phyloP scores from a whole-genome alignment of 1,140 invertebrate species.

The Globodera ellingtonae region DNA sequence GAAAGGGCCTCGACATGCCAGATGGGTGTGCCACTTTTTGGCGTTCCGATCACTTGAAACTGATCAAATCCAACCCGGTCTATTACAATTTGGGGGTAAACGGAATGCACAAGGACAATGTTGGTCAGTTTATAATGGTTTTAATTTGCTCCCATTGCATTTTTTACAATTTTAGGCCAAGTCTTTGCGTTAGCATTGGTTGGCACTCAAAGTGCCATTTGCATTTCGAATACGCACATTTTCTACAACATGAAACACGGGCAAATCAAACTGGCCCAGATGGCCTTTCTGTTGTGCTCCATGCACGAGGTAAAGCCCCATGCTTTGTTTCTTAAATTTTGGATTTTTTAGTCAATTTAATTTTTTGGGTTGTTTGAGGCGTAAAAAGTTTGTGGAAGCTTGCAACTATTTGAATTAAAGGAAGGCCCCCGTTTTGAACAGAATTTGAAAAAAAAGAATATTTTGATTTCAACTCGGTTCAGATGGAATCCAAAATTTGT shows the following conservation, averaged over 20 bases:
- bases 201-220: slow-evolving; percentile 14
- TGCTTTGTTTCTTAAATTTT: not conserved
- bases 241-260: slow-evolving; percentile 30
- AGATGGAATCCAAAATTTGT: slow-evolving; percentile 22
- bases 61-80: slow-evolving; percentile 11
- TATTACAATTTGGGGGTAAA: slow-evolving; percentile 19
- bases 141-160: not conserved
- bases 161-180: slow-evolving; percentile 9
- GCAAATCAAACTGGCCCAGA: slow-evolving; percentile 24
- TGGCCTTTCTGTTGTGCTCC: slow-evolving; percentile 22
- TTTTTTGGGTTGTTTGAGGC: not conserved
- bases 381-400: no score
- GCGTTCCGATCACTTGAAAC: not conserved
- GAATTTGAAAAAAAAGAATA: not conserved
- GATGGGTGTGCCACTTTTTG: slow-evolving; percentile 37
- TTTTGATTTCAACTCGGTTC: slow-evolving; percentile 12
- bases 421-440: no score
- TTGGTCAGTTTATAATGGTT: not conserved
- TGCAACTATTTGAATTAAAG: no score
- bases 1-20: slow-evolving; percentile 2
- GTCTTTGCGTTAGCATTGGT: slow-evolving; percentile 8
- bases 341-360: not conserved
- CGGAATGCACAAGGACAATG: slow-evolving; percentile 24
- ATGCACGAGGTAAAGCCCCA: slow-evolving; percentile 21
- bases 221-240: slow-evolving; percentile 34